These are phyloP conservation scores for Heliconius hewitsoni DNA, from an alignment of 1,140 invertebrate species.

Conservation along the genomic window DNA sequence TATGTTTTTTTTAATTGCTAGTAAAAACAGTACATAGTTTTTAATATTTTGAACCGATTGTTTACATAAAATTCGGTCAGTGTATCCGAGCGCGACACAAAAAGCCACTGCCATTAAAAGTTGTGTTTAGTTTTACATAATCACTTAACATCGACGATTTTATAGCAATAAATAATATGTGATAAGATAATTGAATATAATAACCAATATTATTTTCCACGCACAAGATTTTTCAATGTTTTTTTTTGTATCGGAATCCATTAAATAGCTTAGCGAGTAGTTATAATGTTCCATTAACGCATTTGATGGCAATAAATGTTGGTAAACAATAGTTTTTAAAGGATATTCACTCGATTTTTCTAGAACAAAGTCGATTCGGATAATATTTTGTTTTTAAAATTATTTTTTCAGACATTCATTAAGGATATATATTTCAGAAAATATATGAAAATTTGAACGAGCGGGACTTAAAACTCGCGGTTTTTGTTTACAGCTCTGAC, in stretches of 20 bases:
- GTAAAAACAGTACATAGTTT: not conserved
- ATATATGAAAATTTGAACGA: too few relatives aligned
- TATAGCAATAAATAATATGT: slow-evolving; percentile 76
- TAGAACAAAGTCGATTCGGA: not conserved
- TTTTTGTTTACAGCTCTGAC: too few relatives aligned
- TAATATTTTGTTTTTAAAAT: not conserved
- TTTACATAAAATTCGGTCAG: slow-evolving; percentile 3
- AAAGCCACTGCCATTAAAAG: slow-evolving; percentile 64
- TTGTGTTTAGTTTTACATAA: slow-evolving; percentile 54
- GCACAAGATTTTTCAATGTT: slow-evolving; percentile 56
- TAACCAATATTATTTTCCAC: slow-evolving; percentile 53
- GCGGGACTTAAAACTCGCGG: too few relatives aligned
- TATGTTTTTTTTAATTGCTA: not conserved
- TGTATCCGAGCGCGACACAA: slow-evolving; percentile 24
- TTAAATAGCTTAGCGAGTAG: slow-evolving; percentile 29
- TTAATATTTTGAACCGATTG: not conserved
- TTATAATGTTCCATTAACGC: slow-evolving; percentile 18
- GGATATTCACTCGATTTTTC: not conserved
- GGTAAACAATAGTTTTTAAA: not conserved
- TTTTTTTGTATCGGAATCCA: slow-evolving; percentile 36
- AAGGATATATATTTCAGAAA: too few relatives aligned
- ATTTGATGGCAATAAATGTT: slow-evolving; percentile 14
- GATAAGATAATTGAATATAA: slow-evolving; percentile 55
- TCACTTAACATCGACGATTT: slow-evolving; percentile 44
- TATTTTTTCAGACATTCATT: not conserved